Evolutionary conservation across 2,113 vertebrate species (phyloP), one percentile per base, ranked within the genome.

Genomic region (Brachionichthys hirsutus): DNA sequence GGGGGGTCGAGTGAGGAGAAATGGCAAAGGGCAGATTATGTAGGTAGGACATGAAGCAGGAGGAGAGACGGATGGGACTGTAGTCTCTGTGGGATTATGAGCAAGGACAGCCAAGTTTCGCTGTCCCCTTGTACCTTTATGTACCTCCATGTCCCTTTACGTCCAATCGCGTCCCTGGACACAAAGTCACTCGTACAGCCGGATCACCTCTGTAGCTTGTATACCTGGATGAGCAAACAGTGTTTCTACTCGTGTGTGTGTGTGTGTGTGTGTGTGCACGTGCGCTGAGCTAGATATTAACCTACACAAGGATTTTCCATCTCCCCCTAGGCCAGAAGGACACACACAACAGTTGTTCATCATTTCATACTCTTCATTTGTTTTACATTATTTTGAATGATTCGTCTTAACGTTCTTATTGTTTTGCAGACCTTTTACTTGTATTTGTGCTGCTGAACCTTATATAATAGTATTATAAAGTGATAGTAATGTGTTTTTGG

Each of bases 81-180:
- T 12, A 56, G 77, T 83, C 85, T 81, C 84, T 54, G 57, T 48
- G 83, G 88, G 58, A 85, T 92, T 93, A 88, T 91, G 81, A 82
- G 86, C 93, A 97, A 95, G 94, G 94, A 92, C 94, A 81, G 92
- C 93, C 89, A 92, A 92, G 92, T 78, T 61, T 62, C 66, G 62
- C 60, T 3, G 9, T 54, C 64, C 75, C 73, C 59, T 83, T 82
- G 82, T 85, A 82, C 72, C 82, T 77, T 77, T 70, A 67, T 14
- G 77, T 79, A 69, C 73, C 70, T 55, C 58, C 48, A 59, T 73
- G 77, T 77, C 73, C 85, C 80, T 81, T 83, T 77, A 80, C 82
- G 87, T 91, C 88, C 82, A 82, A 81, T 73, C 73, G 68, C 86
- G 73, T 84, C 76, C 80, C 82, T 62, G 77, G 75, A 83, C 59